phyloP scores from a whole-genome alignment of 2,888 invertebrate genomes.

The Minunthozetes semirufus region DNA sequence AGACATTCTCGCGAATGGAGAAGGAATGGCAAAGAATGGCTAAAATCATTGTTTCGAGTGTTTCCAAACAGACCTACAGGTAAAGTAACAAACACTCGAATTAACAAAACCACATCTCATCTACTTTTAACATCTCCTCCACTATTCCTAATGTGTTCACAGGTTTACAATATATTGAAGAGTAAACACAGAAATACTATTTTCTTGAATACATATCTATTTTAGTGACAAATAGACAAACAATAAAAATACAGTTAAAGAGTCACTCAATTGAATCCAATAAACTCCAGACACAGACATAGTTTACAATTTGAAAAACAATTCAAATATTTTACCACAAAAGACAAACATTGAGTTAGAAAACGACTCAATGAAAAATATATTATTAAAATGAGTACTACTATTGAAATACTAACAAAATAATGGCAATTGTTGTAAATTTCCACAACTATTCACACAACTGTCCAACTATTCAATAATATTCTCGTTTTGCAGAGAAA shows the following conservation, averaged over 20 bases:
- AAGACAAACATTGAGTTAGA: not conserved
- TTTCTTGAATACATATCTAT: slow-evolving; percentile 1
- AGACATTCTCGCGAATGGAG: not conserved
- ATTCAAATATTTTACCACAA: slow-evolving; percentile 4
- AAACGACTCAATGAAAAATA: not conserved
- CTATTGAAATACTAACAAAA: not conserved
- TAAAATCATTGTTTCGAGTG: not conserved
- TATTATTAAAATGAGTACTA: not conserved
- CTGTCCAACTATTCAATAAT: not conserved
- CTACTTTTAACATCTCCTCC: not conserved
- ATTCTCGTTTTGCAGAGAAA: not conserved
- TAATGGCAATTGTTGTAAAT: not conserved
- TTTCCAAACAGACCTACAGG: slow-evolving; percentile 16
- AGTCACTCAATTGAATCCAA: not conserved
- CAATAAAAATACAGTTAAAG: slow-evolving; percentile 5
- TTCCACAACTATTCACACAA: not conserved
- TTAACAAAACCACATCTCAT: not conserved
- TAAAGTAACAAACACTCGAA: slow-evolving; percentile 15
- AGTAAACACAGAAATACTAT: not conserved
- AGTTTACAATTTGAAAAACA: not conserved
- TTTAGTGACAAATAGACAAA: not conserved
- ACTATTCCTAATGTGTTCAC: not conserved
- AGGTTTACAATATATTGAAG: not conserved
- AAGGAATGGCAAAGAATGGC: not conserved
- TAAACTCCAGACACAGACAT: not conserved